These are phyloP conservation scores for Tinamus major DNA, from an alignment of 2,797 vertebrate species.

Conservation along the genomic window DNA sequence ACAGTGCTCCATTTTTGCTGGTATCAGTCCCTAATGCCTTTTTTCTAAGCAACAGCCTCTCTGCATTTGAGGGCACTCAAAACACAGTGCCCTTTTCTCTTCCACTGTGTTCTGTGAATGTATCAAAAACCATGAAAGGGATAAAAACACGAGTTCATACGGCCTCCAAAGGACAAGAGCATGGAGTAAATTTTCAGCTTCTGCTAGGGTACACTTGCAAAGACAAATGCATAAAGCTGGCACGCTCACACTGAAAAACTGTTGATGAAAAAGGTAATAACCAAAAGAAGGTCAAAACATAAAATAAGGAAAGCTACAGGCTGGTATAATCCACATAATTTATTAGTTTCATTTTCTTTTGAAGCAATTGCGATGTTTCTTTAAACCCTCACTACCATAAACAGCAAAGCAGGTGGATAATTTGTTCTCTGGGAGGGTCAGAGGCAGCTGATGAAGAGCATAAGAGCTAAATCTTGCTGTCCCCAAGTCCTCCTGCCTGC, in stretches of 20 bases:
- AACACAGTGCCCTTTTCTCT: background rate
- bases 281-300: slow-evolving; percentile 58
- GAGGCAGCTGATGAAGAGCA: background rate
- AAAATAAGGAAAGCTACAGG: background rate
- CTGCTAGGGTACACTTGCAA: accelerated
- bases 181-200: background rate
- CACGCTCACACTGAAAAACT: background rate
- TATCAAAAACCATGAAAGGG: background rate
- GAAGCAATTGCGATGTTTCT: background rate
- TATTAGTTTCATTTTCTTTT: slow-evolving; percentile 36
- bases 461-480: background rate
- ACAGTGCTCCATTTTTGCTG: background rate
- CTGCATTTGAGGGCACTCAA: background rate
- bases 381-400: background rate
- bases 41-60: background rate
- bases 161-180: background rate
- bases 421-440: background rate
- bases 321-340: background rate
- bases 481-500: background rate
- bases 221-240: slow-evolving; percentile 36
- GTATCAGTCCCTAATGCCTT: background rate
- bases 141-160: background rate
- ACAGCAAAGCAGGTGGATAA: background rate
- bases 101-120: background rate
- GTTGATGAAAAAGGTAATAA: slow-evolving; percentile 40